phyloP scores from a whole-genome alignment of 2,888 invertebrate genomes.

The Spodoptera littoralis region DNA sequence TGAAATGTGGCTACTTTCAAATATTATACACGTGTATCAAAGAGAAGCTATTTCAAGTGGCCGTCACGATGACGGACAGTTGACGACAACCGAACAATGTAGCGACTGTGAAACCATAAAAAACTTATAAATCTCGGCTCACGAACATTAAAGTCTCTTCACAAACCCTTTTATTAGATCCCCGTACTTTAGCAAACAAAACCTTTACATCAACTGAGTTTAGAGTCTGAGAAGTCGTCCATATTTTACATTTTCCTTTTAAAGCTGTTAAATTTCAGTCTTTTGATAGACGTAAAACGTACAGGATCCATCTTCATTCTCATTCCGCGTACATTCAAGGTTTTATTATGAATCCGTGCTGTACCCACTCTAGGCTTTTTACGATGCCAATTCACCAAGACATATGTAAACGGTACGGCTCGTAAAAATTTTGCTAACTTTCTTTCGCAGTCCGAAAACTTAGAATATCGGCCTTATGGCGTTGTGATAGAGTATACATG shows the following conservation, averaged over 20 bases:
- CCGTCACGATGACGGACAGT: slow-evolving; percentile 12
- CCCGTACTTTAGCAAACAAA: slow-evolving; percentile 3
- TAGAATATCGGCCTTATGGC: slow-evolving; percentile 5
- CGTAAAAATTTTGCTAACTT: slow-evolving; percentile 49
- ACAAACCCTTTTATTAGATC: slow-evolving; percentile 24
- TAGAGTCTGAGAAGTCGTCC: slow-evolving; percentile 37
- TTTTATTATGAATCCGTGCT: slow-evolving; percentile 64
- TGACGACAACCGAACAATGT: slow-evolving; percentile 25
- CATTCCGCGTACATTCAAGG: slow-evolving; percentile 56
- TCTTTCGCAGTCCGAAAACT: background rate
- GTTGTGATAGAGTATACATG: slow-evolving; percentile 7
- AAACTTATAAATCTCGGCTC: slow-evolving; percentile 41
- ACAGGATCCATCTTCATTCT: slow-evolving; percentile 51
- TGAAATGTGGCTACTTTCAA: slow-evolving; percentile 5
- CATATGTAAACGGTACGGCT: slow-evolving; percentile 59
- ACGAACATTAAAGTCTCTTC: slow-evolving; percentile 16
- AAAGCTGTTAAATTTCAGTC: slow-evolving; percentile 50
- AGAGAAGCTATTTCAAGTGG: slow-evolving; percentile 6
- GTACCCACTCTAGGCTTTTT: slow-evolving; percentile 57
- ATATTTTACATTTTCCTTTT: slow-evolving; percentile 46
- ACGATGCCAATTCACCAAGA: slow-evolving; percentile 61
- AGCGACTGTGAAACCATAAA: slow-evolving; percentile 26
- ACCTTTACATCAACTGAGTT: slow-evolving; percentile 12
- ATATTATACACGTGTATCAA: slow-evolving; percentile 18
- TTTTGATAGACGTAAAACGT: slow-evolving; percentile 52